Evolutionary conservation across 2,113 vertebrate genomes (phyloP), one percentile per base, ranked within the genome.

Genomic region (Elaphurus davidianus): DNA sequence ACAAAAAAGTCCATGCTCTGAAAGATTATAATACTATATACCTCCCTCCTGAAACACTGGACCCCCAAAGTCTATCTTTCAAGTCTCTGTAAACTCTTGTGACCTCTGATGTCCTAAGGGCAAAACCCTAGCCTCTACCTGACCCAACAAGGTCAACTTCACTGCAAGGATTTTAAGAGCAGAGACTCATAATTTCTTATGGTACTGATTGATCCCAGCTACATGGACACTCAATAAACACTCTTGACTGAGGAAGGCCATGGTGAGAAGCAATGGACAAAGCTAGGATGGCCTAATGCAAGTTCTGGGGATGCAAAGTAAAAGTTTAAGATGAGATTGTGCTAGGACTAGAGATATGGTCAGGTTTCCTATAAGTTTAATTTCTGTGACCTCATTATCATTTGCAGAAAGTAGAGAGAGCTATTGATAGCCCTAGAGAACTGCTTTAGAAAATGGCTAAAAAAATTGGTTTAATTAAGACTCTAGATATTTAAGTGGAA

Each of bases 401-500:
- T 97, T 96, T 81, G 17, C 59, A 95, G 59, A 97, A 97, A 98
- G 89, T 36, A 79, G 25, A 91, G 84, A 97, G 67, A 91, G 23
- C 13, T 81, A 74, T 36, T 88, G 71, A 81, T 71, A 84, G 1
- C 83, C 52, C 91, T 84, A 89, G 78, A 98, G 91, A 87, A 94
- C 92, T 43, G 33, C 67, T 95, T 96, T 91, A 95, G 87, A 97
- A 95, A 98, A 97, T 96, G 85, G 54, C 74, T 67, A 87, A 9
- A 47, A 94, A 94, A 55, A 8, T n/a, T 55, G 52, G 82, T 92
- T 97, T 98, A 96, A 97, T 98, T 97, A 97, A 97, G 91, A 97
- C 94, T 96, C 94, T 92, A 95, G 85, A 83, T 92, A 96, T 86
- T 98, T 98, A 86, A 91, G 86, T 87, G 59, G 97, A 98, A 95